A percentile compares a stretch with the other conserved stretches of the same genome.
Evolutionary conservation across 2,888 invertebrate species (phyloP).

Genomic region (Drosophila mimetica): DNA sequence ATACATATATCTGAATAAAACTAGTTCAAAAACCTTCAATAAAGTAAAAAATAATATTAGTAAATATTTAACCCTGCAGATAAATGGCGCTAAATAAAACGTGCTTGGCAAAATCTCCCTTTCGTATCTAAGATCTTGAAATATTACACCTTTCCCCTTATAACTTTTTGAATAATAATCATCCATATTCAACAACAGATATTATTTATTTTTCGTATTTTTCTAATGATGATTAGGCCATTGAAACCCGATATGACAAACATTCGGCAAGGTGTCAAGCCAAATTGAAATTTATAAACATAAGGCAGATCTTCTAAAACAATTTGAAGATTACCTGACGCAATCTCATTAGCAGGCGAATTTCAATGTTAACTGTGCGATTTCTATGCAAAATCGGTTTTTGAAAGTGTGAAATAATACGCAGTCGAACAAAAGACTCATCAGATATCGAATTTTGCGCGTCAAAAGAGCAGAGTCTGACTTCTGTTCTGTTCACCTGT

Average conservation of each 20-base stretch:
- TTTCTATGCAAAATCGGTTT: slow-evolving; percentile 23
- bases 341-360: slow-evolving; percentile 15
- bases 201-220: neutral
- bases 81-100: no score
- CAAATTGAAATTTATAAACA: slow-evolving; percentile 11
- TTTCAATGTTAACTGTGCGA: slow-evolving; percentile 24
- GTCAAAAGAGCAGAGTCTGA: neutral
- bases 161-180: neutral
- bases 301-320: slow-evolving; percentile 3
- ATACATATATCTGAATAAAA: no score
- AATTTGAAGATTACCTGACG: slow-evolving; percentile 19
- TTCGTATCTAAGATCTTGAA: no score
- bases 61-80: no score
- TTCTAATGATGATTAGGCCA: slow-evolving; percentile 1
- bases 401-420: slow-evolving; percentile 21
- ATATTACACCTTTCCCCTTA: neutral
- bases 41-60: no score
- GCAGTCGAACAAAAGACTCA: slow-evolving; percentile 8
- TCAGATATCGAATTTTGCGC: neutral
- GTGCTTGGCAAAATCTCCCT: no score
- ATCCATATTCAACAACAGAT: neutral
- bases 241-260: slow-evolving; percentile 6
- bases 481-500: slow-evolving; percentile 12
- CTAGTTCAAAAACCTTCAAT: no score
- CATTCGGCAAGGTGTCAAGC: slow-evolving; percentile 4